Evolutionary conservation across 2,888 invertebrate genomes (phyloP), one percentile per base, ranked within the genome.

Genomic region (Margaritifera margaritifera): DNA sequence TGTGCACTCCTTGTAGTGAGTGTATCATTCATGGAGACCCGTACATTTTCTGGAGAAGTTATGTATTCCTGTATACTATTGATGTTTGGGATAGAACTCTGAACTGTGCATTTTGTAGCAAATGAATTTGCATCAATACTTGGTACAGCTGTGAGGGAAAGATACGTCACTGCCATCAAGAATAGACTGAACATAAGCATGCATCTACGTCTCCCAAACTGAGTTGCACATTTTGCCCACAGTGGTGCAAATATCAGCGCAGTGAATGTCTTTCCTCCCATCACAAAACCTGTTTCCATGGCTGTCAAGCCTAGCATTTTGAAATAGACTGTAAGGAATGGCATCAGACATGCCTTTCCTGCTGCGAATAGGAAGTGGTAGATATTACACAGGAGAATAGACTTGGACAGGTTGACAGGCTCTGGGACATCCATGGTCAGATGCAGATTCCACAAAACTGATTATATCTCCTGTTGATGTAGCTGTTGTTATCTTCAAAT

Each of bases 291-390:
- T 8, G 82, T 82, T 68, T 87, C 82, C 25, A 81, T 79, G 8
- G 88, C 86, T 51, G 81, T 78, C 42, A 88, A 75, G 55, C 87
- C 87, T 15, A 87, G 72, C 6, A 82, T 70, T 58, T 87, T 80
- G 59, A 87, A 78, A 73, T 85, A 87, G 27, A 88, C 71, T 18
- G 88, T 82, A 55, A 88, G 77, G 65, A 87, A 88, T 58, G 88
- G 88, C 25, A 87, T 69, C 8, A 88, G 74, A 56, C 85, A 85
- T 42, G 86, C 83, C 72, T 87, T 86, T 56, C 83, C 83, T 11
- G 84, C 85, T 58, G 85, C 77, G 59, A 85, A 82, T 51, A 84
- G 81, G 66, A 86, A 80, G 67, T 82, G 79, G 69, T 84, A 87
- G 27, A 84, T 59, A 68, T 87, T 86, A 66, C 84, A 85, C 51